Base-by-base conservation (phyloP, 2,113 vertebrate species). In the Girardinichthys multiradiatus region DNA sequence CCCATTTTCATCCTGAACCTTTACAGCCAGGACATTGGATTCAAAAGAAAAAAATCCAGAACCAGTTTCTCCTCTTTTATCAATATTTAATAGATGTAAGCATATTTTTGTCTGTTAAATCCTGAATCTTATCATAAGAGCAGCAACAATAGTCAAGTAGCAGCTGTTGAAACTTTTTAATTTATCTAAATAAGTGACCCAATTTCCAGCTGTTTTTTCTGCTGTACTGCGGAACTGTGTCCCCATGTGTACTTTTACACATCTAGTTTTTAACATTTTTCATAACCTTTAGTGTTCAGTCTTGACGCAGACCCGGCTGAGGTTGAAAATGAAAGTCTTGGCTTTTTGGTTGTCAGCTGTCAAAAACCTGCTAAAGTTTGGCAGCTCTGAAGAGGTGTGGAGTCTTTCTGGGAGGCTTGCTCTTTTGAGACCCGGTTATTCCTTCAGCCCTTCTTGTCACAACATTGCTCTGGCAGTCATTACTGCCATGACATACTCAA, bases 361-460 rank as follows among this genome's bases (percentile, higher is more conserved):
- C 78, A 81, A 31, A 74, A 76, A 33, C 28, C 1, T 37, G 9
- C 48, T 68, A n/a, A 75, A 84, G 81, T 72, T 73, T 69, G 82
- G 54, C 76, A 71, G 26, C 64, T 85, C 65, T 74, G 26, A 31
- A 70, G 31, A 80, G 76, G 59, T 62, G 30, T 80, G 68, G 77
- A 75, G 68, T 78, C 71, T 82, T 64, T 79, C 39, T 24, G 21
- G 27, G 63, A 62, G 51, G 31, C 58, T 70, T 70, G 58, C 71
- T 79, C 71, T 68, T 79, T 68, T 84, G 61, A 81, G 75, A 76
- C 65, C 71, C 14, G 51, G 70, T 81, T 74, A 29, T 74, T 86
- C 72, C 81, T 88, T 64, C 74, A 76, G 60, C 70, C 67, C 73
- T 71, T 71, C 75, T 72, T 83, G 87, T 89, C 80, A 85, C 69